Base-by-base conservation (phyloP, 1,140 invertebrate species). In the Doryteuthis pealeii region DNA sequence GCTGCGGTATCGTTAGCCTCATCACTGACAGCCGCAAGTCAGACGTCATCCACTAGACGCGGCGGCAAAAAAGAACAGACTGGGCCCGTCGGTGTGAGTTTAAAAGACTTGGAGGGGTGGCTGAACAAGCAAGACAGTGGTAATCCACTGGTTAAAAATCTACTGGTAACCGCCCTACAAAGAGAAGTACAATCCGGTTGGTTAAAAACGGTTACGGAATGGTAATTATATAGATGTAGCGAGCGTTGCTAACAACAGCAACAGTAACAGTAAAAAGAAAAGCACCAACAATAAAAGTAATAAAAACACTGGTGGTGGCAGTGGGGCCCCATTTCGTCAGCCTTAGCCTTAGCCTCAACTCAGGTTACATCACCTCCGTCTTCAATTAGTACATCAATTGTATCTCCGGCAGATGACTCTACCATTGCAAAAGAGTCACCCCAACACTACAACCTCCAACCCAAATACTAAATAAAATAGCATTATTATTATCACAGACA, bases 71-170 rank as follows among this genome's bases (percentile, higher is more conserved):
- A 71, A 73, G 72, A 68, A 33, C 15, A 40, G 3, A 40, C 35
- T 40, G 35, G 35, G 10, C 35, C 35, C 35, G 35, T 40, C 35
- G 79, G 79, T 45, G 78, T 78, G 45, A 76, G 76, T 15, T 35
- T 81, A 26, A 72, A 79, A 74, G 82, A 83, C 5, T 78, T 84
- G 26, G 82, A 84, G 67, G 79, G 80, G n/a, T 81, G 77, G 77
- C 49, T 84, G 6, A 26, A 1, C n/a, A 45, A 73, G 2, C 58
- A 73, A 8, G 76, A 79, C 8, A 67, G 69, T 2, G 35, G 10
- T 3, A 40, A 40, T 10, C 77, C 78, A 12, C 58, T 82, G 35
- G 75, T 73, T 18, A 79, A 80, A 68, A 77, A 68, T 26, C 80
- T 78, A 12, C 72, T 85, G n/a, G 72, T 78, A 43, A 62, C 77